A percentile compares a stretch with the other conserved stretches of the same genome.
These are phyloP conservation scores for Apodemia hepburni DNA, from an alignment of 2,888 invertebrate genomes.

Conservation along the genomic window DNA sequence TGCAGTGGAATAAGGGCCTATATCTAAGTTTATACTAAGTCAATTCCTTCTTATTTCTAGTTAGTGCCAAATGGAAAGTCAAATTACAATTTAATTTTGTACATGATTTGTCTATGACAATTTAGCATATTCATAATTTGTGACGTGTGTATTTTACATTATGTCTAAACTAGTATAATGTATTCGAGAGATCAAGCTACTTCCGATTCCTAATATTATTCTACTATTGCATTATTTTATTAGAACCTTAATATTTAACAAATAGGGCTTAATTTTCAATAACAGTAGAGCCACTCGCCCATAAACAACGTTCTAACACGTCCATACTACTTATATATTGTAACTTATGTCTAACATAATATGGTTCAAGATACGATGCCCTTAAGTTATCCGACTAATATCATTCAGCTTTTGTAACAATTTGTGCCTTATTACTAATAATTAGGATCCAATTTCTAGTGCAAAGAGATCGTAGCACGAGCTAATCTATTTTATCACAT, in stretches of 20 bases:
- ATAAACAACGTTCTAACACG: background rate
- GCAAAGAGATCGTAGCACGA: background rate
- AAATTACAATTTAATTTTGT: too few species aligned
- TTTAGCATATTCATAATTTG: too few species aligned
- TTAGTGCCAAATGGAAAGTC: too few species aligned
- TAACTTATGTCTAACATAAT: background rate
- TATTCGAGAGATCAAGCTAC: background rate
- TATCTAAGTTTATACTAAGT: too few species aligned
- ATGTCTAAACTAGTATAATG: too few species aligned
- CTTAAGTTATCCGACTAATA: background rate
- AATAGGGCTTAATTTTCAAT: background rate
- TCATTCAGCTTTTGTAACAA: background rate
- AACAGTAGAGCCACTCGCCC: background rate
- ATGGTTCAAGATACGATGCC: background rate
- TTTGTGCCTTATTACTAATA: constrained; percentile 2
- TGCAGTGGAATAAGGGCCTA: too few species aligned
- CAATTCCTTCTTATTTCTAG: too few species aligned
- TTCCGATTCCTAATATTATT: too few species aligned
- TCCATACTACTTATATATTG: background rate
- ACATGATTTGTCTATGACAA: too few species aligned
- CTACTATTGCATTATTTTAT: background rate
- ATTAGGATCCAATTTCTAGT: constrained; percentile 1
- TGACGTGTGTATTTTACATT: too few species aligned
- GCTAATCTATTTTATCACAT: constrained; percentile 1
- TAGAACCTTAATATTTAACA: background rate